Evolutionary conservation across 2,113 vertebrate genomes (phyloP), one percentile per base, ranked within the genome.

Genomic region (Hiodon tergisus): DNA sequence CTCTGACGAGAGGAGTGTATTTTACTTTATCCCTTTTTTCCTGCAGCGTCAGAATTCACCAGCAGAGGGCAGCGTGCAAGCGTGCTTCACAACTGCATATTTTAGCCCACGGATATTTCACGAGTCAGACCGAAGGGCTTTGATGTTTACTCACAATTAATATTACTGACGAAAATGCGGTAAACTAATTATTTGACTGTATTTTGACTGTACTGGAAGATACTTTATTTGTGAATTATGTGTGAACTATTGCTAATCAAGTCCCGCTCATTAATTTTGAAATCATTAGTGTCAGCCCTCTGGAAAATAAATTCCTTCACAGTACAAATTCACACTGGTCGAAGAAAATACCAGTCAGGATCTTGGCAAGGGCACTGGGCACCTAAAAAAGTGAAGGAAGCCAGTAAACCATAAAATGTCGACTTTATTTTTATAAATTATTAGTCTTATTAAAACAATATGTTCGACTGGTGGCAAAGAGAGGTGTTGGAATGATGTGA

Each of bases 391-490:
- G 76, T 78, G 65, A 66, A 79, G 77, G 70, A 84, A 84, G 74
- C 74, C 78, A 76, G 82, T 81, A 78, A 81, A 81, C 72, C 74
- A 76, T 76, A 76, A 73, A 57, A 74, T 81, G 77, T 79, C 81
- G 76, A 67, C 69, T 77, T 81, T 69, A 76, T 78, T 78, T 81
- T 81, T 78, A 65, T 69, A 68, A 81, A 78, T 78, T 75, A 79
- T 80, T 70, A 65, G 31, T 76, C 68, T 76, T 81, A 84, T 83
- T 80, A 81, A 66, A 79, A 78, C 74, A 77, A 73, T 17, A 71
- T 83, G 81, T 74, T 58, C 10, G 61, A 78, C 16, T 71, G 69
- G 58, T 68, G 77, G 67, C 74, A 71, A 62, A 72, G 71, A 62
- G 57, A 31, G 70, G 31, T 52, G 10, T 31, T 48, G 31, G 53